Base-by-base conservation (phyloP, 2,113 vertebrate species). In the Typhlomys cinereus region DNA sequence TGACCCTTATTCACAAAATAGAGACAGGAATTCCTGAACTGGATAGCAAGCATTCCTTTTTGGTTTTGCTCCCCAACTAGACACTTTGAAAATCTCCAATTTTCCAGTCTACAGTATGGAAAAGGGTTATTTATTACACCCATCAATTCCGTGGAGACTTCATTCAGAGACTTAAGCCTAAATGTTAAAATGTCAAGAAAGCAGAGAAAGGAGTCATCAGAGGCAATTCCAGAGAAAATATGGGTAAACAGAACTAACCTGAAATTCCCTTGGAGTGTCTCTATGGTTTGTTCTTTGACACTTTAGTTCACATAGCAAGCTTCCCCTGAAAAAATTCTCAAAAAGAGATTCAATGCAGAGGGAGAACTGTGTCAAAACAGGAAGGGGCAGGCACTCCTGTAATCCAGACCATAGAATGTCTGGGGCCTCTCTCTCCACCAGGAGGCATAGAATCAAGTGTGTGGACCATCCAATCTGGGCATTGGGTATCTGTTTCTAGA, bases 51-150 rank as follows among this genome's bases (percentile, higher is more conserved):
- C 10, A 0, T 8, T 36, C 41, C 13, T 31, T 15, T 34, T 54
- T 80, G 50, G 13, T 25, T 34, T 69, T 82, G 74, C 81, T 86
- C 27, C 44, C 25, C 61, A 6, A 39, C 27, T 82, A 2, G 70
- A 83, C 34, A 41, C 25, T 80, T 71, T 10, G 52, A 88, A 94
- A 87, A 94, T 69, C n/a, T 91, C 66, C 48, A 31, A 39, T n/a
- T 83, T 44, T 44, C 61, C 75, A 2, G 76, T 78, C 18, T 44
- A 67, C 75, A 2, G 76, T 78, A 18, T 64, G 44, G 66, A 25
- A 52, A 81, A 73, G 41, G 25, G 7, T 8, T 57, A 39, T 62
- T 75, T 80, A 71, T 76, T 54, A 29, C 11, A 57, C 48, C 64
- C 10, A 25, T 57, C 34, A 57, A 11, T 62, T 84, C 48, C 83